These are phyloP conservation scores for Mixornis gularis DNA, from an alignment of 2,113 vertebrate species.

Conservation along the genomic window DNA sequence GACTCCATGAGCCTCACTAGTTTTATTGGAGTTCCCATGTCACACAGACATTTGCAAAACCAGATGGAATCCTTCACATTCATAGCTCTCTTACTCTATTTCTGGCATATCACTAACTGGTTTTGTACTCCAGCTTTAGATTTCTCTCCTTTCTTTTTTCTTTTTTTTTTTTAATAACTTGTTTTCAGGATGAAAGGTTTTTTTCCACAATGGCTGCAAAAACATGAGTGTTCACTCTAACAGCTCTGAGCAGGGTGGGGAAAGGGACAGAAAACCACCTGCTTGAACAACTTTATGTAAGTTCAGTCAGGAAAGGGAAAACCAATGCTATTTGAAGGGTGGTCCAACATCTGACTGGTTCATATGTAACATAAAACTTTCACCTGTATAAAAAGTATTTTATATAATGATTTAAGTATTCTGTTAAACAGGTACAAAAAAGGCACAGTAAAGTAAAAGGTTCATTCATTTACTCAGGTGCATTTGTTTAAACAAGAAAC, in stretches of 20 bases:
- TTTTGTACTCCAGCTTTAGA: not conserved
- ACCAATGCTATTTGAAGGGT: slow-evolving; percentile 33
- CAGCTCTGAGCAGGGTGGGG: not conserved
- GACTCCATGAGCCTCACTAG: not conserved
- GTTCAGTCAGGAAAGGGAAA: slow-evolving; percentile 18
- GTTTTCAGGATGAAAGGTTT: not conserved
- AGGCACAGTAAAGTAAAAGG: slow-evolving; percentile 23
- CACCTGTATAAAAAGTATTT: slow-evolving; percentile 14
- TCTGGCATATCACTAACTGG: not conserved
- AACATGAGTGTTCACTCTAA: not conserved
- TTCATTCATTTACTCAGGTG: slow-evolving; percentile 53
- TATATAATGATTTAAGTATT: slow-evolving; percentile 57
- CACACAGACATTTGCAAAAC: not conserved
- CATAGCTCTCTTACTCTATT: not conserved
- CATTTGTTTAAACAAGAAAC: slow-evolving; percentile 43
- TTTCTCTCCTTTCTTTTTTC: not conserved
- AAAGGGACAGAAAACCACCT: slow-evolving; percentile 34
- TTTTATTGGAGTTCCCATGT: not conserved
- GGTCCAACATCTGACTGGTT: slow-evolving; percentile 9
- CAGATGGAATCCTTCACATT: not conserved
- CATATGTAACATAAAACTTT: slow-evolving; percentile 38
- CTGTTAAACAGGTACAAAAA: slow-evolving; percentile 50
- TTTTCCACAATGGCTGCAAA: slow-evolving; percentile 39
- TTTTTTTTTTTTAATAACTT: not conserved
- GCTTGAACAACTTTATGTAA: slow-evolving; percentile 14